phyloP scores from a whole-genome alignment of 2,113 vertebrate genomes.

The Epinephelus fuscoguttatus region DNA sequence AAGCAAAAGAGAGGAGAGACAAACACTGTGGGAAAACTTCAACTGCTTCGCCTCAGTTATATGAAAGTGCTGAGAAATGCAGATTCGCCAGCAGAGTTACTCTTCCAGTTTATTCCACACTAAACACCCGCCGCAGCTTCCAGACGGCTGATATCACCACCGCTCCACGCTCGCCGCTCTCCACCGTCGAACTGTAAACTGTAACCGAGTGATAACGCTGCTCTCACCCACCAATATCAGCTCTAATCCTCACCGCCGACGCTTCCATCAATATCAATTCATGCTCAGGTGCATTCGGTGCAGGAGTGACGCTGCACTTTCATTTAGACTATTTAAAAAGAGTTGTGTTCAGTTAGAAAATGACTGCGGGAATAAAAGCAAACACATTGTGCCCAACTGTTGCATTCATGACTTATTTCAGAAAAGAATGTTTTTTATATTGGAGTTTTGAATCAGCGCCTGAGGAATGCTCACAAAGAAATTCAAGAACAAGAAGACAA shows the following conservation, averaged over 20 bases:
- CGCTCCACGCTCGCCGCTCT: not conserved
- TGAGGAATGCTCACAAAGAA: not conserved
- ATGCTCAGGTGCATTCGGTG: not conserved
- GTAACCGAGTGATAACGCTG: not conserved
- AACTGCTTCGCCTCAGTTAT: too few species aligned
- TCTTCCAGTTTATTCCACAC: not conserved
- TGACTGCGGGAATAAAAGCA: not conserved
- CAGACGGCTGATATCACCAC: not conserved
- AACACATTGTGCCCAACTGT: not conserved
- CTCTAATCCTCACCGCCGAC: not conserved
- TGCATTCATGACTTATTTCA: not conserved
- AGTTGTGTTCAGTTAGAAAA: not conserved
- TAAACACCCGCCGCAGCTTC: not conserved
- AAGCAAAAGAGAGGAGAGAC: not conserved
- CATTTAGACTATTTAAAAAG: not conserved
- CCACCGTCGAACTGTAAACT: not conserved
- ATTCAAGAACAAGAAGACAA: not conserved
- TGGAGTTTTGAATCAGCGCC: not conserved
- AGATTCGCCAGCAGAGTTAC: not conserved
- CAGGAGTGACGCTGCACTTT: not conserved
- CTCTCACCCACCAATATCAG: not conserved
- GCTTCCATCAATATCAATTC: not conserved
- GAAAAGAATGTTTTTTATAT: not conserved
- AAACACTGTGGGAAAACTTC: too few species aligned
- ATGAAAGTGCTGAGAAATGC: conserved; percentile 11